phyloP scores from a whole-genome alignment of 2,797 vertebrate species.

The Octomys mimax region DNA sequence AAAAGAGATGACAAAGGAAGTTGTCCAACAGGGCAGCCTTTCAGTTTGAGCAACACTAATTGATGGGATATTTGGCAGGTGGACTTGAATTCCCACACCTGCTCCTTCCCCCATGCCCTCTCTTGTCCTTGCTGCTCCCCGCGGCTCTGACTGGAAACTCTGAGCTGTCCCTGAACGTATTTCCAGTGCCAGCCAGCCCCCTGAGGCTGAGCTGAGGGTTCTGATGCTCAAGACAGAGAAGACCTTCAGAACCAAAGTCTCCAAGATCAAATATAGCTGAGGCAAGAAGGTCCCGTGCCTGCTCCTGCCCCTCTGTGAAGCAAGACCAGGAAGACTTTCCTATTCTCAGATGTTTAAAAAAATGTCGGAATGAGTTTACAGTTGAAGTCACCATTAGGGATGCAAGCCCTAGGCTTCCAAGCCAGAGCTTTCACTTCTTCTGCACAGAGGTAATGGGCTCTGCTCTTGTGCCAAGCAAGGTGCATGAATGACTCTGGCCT shows the following conservation, averaged over 20 bases:
- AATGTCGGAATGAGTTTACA: background rate
- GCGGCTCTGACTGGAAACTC: background rate
- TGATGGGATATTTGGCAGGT: constrained; percentile 55
- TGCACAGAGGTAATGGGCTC: background rate
- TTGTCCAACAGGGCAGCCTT: constrained; percentile 41
- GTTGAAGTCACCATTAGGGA: background rate
- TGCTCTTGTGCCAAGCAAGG: background rate
- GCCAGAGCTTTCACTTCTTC: background rate
- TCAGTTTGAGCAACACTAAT: constrained; percentile 64
- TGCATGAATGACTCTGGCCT: background rate
- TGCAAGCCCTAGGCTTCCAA: background rate
- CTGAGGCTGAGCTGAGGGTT: background rate
- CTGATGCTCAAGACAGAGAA: background rate
- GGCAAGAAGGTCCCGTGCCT: background rate
- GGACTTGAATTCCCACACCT: constrained; percentile 58
- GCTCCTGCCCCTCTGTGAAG: background rate
- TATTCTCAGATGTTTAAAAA: background rate
- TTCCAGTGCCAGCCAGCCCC: background rate
- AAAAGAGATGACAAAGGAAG: constrained; percentile 80
- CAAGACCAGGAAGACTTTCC: background rate
- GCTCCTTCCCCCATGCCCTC: background rate
- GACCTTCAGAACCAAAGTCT: background rate
- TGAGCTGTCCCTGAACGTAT: background rate
- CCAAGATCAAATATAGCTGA: background rate
- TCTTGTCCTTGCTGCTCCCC: constrained; percentile 21